Percentiles rank a stretch among this genome's conserved stretches.
phyloP scores from a whole-genome alignment of 1,140 invertebrate species.

The Holcopasites calliopsidis region DNA sequence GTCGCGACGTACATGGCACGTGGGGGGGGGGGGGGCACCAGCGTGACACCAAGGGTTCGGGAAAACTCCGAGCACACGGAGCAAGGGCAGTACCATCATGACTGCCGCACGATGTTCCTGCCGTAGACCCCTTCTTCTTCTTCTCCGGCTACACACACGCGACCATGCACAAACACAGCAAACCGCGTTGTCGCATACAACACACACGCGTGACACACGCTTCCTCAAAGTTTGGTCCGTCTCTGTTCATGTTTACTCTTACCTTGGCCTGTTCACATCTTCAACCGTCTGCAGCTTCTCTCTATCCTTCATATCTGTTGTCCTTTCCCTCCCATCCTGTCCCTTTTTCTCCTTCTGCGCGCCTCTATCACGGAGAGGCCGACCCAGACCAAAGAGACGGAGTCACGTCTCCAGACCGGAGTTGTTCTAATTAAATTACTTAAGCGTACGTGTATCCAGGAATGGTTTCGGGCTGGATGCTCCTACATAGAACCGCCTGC shows the following conservation, averaged over 20 bases:
- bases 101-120: slow-evolving; percentile 54
- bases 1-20: slow-evolving; percentile 55
- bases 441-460: slow-evolving; percentile 75
- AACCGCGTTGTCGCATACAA: not conserved
- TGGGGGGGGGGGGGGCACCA: slow-evolving; percentile 46
- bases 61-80: slow-evolving; percentile 59
- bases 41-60: slow-evolving; percentile 56
- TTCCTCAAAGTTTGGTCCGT: slow-evolving; percentile 43
- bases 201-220: slow-evolving; percentile 11
- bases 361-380: slow-evolving; percentile 41
- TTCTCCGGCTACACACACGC: slow-evolving; percentile 35
- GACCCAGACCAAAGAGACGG: slow-evolving; percentile 69
- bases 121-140: slow-evolving; percentile 44
- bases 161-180: not conserved
- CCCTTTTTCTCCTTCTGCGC: slow-evolving; percentile 33
- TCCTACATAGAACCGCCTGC: slow-evolving; percentile 55
- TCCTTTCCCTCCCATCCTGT: slow-evolving; percentile 23
- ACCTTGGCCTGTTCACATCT: slow-evolving; percentile 60
- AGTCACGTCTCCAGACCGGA: slow-evolving; percentile 73
- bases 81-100: slow-evolving; percentile 62
- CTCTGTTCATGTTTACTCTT: slow-evolving; percentile 58
- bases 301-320: slow-evolving; percentile 60
- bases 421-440: slow-evolving; percentile 77
- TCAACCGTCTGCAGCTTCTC: slow-evolving; percentile 49
- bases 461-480: slow-evolving; percentile 63